Evolutionary conservation across 1,140 invertebrate genomes (phyloP), one percentile per base, ranked within the genome.

Genomic region (Eciton burchellii): DNA sequence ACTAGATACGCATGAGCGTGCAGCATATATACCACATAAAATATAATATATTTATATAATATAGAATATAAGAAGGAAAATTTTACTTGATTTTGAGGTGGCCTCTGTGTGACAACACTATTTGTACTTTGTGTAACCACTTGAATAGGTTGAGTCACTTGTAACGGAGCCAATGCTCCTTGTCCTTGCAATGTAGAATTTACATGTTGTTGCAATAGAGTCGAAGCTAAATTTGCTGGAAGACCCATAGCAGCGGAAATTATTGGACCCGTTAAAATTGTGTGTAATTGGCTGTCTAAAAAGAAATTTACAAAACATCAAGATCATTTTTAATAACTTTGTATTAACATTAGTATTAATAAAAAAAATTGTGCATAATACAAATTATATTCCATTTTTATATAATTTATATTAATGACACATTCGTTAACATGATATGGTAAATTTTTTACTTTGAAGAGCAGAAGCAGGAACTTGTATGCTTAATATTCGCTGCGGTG

Each of bases 201-300:
- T 1, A 98, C 97, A 92, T 98, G 97, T 90, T 98, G 97, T 89
- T 98, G 97, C 21, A 98, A 94, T 77, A 97, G 94, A 19, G 96
- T 96, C 0, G 97, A 96, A 63, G 98, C 97, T 89, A 97, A 91
- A 45, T 96, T 95, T 74, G 96, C 95, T 35, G 97, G 97, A 82
- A 98, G 94, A 88, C 96, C 95, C 95, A 98, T 97, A 59, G 97
- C 98, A 0, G 97, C 97, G 89, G 97, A 97, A 83, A 98, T 98
- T 45, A 98, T 96, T 35, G 97, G 97, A 35, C 97, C 97, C 24
- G 97, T 97, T 71, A 98, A 94, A 68, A 97, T 96, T 90, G 94
- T 94, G 71, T 95, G 95, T 26, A 96, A 85, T 82, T 95, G 95
- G 89, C 95, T 95, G 35, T 94, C 95, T 93, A 90, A 87, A 89